Percentiles rank a stretch among this genome's conserved stretches.
Evolutionary conservation across 2,797 vertebrate species (phyloP).

Genomic region (Sebastes minor): DNA sequence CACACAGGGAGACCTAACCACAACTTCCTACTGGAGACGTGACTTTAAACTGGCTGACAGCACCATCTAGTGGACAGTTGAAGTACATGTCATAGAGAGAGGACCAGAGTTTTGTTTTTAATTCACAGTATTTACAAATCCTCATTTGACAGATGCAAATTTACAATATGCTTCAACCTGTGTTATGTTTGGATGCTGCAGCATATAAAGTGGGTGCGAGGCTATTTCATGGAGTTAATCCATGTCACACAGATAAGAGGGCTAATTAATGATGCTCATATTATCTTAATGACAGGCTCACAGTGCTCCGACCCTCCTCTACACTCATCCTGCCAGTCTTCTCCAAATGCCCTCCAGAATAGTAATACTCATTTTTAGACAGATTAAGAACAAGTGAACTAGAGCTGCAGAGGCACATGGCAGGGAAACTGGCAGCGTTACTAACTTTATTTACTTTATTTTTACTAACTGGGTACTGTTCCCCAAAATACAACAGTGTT

Average conservation of each 20-base stretch:
- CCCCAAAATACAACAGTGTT: too few relatives aligned
- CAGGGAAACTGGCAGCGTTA: neutral
- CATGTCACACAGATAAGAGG: neutral
- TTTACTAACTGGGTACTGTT: too few relatives aligned
- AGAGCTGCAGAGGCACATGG: neutral
- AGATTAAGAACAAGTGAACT: neutral
- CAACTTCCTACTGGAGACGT: neutral
- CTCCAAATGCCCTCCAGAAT: neutral
- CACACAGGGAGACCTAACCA: neutral
- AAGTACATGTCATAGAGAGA: neutral
- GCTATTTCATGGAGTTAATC: neutral
- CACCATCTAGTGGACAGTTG: constrained; percentile 60
- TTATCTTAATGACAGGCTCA: neutral
- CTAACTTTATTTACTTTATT: neutral
- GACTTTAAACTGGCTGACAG: neutral
- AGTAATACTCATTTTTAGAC: neutral
- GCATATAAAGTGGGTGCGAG: neutral
- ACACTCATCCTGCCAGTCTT: neutral
- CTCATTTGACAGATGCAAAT: neutral
- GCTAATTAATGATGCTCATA: neutral
- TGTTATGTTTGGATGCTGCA: neutral
- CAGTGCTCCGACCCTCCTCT: neutral
- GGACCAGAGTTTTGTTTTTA: too few relatives aligned
- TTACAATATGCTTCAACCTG: neutral
- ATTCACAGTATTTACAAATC: neutral